Evolutionary conservation across 2,797 vertebrate genomes (phyloP).

Genomic region (Sebastes hubbsi): DNA sequence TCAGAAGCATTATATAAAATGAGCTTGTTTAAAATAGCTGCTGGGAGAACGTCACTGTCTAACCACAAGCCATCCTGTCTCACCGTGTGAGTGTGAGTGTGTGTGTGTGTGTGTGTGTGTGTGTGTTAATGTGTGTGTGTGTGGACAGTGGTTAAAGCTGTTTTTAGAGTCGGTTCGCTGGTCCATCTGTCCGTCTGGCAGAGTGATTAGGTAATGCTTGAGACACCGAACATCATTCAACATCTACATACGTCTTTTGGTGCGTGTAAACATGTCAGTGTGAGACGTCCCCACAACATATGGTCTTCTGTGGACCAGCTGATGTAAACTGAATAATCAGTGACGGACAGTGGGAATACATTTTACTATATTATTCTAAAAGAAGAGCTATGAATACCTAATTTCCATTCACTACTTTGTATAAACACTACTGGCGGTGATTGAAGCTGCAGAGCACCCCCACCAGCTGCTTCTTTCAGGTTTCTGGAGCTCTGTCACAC

Average conservation of each 20-base stretch:
- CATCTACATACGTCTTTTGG: not conserved
- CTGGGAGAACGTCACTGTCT: conserved; percentile 43
- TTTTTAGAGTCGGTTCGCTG: conserved; percentile 49
- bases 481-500: not conserved
- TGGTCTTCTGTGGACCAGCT: conserved; percentile 14
- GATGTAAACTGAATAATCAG: not conserved
- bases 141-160: conserved; percentile 41
- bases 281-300: conserved; percentile 12
- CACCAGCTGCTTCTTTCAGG: not conserved
- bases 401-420: not conserved
- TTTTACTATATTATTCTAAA: not conserved
- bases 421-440: not conserved
- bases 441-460: conserved; percentile 14
- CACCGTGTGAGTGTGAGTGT: not conserved
- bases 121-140: not conserved
- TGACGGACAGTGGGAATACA: not conserved
- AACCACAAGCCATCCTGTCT: conserved; percentile 38
- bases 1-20: conserved; percentile 39
- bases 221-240: conserved; percentile 41
- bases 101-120: conserved; percentile 4
- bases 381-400: not conserved
- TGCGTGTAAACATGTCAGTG: conserved; percentile 28
- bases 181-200: conserved; percentile 62
- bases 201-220: conserved; percentile 45
- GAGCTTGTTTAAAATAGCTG: conserved; percentile 46